Conservation (phyloP, 1,140 invertebrate species). For the Aphidius ervi region DNA sequence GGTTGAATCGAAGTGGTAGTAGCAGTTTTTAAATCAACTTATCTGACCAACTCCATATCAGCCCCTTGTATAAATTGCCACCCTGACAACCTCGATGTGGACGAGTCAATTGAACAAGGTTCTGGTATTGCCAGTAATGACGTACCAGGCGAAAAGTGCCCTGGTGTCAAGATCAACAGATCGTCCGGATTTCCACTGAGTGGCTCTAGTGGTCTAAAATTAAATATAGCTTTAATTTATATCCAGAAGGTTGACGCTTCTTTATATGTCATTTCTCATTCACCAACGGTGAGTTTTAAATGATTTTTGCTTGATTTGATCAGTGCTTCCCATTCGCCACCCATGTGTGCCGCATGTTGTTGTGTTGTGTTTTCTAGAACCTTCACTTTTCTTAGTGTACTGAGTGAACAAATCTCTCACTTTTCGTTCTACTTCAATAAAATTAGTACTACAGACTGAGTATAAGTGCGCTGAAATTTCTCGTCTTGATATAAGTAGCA, state of each 20-base stretch:
- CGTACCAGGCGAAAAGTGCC: constrained; percentile 25
- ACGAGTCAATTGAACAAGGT: constrained; percentile 20
- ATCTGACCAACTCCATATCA: constrained; percentile 18
- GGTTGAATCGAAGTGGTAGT: constrained; percentile 10
- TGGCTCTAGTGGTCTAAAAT: no score
- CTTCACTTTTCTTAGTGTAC: not conserved
- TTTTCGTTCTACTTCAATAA: constrained; percentile 19
- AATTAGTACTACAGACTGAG: constrained; percentile 24
- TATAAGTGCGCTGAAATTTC: constrained; percentile 15
- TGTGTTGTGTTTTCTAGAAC: constrained; percentile 14
- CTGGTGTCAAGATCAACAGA: constrained; percentile 25
- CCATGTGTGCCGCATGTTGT: constrained; percentile 1
- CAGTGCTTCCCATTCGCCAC: constrained; percentile 12
- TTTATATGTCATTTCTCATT: no score
- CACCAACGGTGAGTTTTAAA: constrained; percentile 14
- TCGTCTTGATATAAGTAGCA: constrained; percentile 25
- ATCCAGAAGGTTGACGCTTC: no score
- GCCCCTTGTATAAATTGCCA: constrained; percentile 24
- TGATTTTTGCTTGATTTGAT: constrained; percentile 18
- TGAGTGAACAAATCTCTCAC: not conserved
- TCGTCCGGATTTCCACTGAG: no score
- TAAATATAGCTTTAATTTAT: no score
- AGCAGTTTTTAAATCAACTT: constrained; percentile 18
- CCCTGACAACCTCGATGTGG: constrained; percentile 10
- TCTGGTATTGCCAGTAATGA: constrained; percentile 25